phyloP scores from a whole-genome alignment of 2,888 invertebrate genomes.

The Tachina fera region DNA sequence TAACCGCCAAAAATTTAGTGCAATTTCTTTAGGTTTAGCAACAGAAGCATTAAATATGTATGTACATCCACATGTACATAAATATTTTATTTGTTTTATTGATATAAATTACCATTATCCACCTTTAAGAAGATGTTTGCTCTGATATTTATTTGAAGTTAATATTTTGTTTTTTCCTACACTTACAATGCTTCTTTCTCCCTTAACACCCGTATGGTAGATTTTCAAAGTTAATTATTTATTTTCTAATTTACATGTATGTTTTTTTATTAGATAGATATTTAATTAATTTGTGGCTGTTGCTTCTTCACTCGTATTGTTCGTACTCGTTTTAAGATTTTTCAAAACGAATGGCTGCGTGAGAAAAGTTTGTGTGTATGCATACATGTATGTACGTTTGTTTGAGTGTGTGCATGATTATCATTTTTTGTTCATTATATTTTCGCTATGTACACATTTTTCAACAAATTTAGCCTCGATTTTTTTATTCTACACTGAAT shows the following conservation, averaged over 20 bases:
- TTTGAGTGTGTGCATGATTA: constrained; percentile 56
- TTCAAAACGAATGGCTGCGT: constrained; percentile 63
- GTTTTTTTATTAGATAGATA: constrained; percentile 40
- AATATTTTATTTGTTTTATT: not conserved
- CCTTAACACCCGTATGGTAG: constrained; percentile 47
- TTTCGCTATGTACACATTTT: constrained; percentile 74
- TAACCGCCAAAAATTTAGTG: not conserved
- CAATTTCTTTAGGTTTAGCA: constrained; percentile 13
- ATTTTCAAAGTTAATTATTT: constrained; percentile 16
- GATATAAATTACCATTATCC: no score
- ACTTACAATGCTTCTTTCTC: not conserved
- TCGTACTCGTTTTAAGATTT: constrained; percentile 64
- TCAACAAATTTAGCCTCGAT: constrained; percentile 69
- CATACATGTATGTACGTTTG: constrained; percentile 26
- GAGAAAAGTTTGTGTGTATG: constrained; percentile 54
- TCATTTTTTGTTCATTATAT: constrained; percentile 69
- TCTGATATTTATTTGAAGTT: no score
- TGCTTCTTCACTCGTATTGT: constrained; percentile 57
- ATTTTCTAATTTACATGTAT: constrained; percentile 49
- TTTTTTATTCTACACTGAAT: constrained; percentile 58
- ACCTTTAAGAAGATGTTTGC: no score
- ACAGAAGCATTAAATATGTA: not conserved
- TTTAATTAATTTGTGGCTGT: constrained; percentile 49
- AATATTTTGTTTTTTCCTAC: no score
- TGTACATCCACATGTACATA: not conserved